Conservation (phyloP, 2,113 vertebrate species). For the Gambusia affinis region DNA sequence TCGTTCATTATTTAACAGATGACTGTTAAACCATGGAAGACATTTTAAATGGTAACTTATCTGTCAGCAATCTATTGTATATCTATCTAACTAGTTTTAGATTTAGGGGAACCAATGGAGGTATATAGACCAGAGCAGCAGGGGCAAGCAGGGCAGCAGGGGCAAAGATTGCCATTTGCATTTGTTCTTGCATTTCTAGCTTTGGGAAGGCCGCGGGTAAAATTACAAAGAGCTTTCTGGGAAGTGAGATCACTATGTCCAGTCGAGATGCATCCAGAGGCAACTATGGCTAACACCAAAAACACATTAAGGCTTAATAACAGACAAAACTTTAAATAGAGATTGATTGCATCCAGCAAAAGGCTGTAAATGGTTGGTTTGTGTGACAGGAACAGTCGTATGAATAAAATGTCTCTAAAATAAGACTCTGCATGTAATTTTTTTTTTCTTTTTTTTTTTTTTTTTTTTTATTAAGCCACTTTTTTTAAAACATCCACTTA, state of each 20-base stretch:
- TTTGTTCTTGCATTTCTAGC: slow-evolving; percentile 8
- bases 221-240: slow-evolving; percentile 19
- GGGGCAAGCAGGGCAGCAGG: slow-evolving; percentile 3
- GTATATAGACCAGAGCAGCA: slow-evolving; percentile 29
- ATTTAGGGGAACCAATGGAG: slow-evolving; percentile 38
- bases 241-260: slow-evolving; percentile 31
- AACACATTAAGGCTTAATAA: too few relatives aligned
- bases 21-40: too few relatives aligned
- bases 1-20: too few relatives aligned
- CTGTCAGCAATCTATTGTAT: too few relatives aligned
- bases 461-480: neutral
- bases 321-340: slow-evolving; percentile 7
- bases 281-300: slow-evolving; percentile 4
- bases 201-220: slow-evolving; percentile 18
- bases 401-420: neutral
- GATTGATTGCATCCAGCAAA: neutral
- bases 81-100: neutral
- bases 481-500: slow-evolving; percentile 3
- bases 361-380: too few relatives aligned
- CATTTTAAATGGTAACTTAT: neutral
- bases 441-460: slow-evolving; percentile 31
- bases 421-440: slow-evolving; percentile 34
- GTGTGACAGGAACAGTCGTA: neutral
- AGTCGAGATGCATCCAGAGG: neutral
- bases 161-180: neutral